These are phyloP conservation scores for Trematocara variabile DNA, from an alignment of 2,113 vertebrate species.

Conservation along the genomic window DNA sequence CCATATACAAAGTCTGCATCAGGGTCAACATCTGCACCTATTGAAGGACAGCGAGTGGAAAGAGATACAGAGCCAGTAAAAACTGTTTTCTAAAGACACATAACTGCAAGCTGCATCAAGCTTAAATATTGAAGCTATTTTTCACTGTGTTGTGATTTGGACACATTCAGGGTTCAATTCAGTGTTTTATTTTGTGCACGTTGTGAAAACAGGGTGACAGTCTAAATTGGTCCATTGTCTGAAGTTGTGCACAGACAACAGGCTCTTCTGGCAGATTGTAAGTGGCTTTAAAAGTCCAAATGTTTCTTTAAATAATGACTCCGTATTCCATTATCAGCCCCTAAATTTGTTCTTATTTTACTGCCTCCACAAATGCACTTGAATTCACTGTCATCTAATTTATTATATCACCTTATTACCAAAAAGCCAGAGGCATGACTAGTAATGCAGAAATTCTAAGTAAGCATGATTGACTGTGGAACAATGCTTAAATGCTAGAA, in stretches of 20 bases:
- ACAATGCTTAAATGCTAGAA: neutral
- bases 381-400: neutral
- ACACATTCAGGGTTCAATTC: neutral
- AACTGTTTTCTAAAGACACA: neutral
- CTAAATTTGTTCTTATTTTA: neutral
- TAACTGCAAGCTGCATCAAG: neutral
- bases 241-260: neutral
- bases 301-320: neutral
- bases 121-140: neutral
- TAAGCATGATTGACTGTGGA: neutral
- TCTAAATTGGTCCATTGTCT: neutral
- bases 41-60: neutral
- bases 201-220: neutral
- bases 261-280: neutral
- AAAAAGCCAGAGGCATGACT: neutral
- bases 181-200: neutral
- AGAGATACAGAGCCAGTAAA: neutral
- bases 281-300: neutral
- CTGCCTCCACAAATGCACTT: neutral
- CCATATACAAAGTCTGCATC: slow-evolving; percentile 76
- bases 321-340: neutral
- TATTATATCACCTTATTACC: neutral
- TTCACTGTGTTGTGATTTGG: neutral
- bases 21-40: slow-evolving; percentile 37
- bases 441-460: neutral